A percentile compares a stretch with the other conserved stretches of the same genome.
Evolutionary conservation across 2,797 vertebrate genomes (phyloP).

Genomic region (Hipposideros larvatus): DNA sequence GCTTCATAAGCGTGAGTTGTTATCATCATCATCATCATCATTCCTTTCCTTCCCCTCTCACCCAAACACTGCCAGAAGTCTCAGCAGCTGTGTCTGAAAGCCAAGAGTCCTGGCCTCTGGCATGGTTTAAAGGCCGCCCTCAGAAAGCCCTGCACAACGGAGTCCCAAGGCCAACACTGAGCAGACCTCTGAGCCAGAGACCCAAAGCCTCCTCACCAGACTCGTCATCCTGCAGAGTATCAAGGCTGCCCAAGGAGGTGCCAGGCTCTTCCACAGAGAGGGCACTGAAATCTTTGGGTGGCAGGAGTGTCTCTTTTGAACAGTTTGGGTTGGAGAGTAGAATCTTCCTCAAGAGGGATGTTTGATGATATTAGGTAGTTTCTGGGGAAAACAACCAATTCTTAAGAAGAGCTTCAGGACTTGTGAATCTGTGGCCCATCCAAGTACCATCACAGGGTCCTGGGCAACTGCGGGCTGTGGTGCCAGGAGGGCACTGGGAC

Average conservation of each 20-base stretch:
- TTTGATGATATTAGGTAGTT: neutral
- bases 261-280: neutral
- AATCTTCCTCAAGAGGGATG: neutral
- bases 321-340: neutral
- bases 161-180: neutral
- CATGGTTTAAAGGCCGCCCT: neutral
- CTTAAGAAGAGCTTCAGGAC: neutral
- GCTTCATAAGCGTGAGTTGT: neutral
- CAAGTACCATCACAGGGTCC: neutral
- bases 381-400: neutral
- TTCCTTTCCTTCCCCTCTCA: neutral
- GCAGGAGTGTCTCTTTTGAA: neutral
- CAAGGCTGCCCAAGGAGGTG: neutral
- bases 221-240: neutral
- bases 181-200: neutral
- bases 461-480: neutral
- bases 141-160: neutral
- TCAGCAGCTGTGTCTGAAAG: neutral
- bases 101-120: neutral
- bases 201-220: neutral
- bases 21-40: neutral
- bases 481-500: neutral
- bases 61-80: neutral
- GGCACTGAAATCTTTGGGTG: too few relatives aligned
- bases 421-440: neutral